A percentile compares a stretch with the other conserved stretches of the same genome.
Evolutionary conservation across 2,113 vertebrate species (phyloP).

Genomic region (Etia nguti): DNA sequence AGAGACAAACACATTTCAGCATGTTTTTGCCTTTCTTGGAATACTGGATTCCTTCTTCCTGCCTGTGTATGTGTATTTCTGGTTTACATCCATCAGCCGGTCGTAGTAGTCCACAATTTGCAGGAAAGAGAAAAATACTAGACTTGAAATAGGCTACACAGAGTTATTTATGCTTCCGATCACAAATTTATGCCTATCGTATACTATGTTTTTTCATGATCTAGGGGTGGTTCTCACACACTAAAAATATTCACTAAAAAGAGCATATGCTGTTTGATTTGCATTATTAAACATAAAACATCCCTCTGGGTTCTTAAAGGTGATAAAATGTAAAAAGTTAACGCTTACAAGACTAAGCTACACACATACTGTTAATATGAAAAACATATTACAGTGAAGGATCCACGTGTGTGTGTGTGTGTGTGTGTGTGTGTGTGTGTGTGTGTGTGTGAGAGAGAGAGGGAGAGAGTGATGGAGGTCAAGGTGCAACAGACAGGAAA

Average conservation of each 20-base stretch:
- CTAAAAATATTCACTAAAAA: not conserved
- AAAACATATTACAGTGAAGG: not conserved
- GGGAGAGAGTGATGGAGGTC: not conserved
- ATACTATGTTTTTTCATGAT: not conserved
- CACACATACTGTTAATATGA: not conserved
- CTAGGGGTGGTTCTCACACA: not conserved
- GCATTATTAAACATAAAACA: not conserved
- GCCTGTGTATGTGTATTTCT: not conserved
- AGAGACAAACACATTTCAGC: not conserved
- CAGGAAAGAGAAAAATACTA: constrained; percentile 11
- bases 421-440: not conserved
- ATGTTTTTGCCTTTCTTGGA: not conserved
- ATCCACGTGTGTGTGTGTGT: not conserved
- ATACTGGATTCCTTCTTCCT: not conserved
- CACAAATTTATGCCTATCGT: not conserved
- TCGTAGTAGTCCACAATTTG: not conserved
- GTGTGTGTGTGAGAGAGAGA: not conserved
- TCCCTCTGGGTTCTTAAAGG: not conserved
- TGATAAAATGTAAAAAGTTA: not conserved
- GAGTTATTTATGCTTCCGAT: not conserved
- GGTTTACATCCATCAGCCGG: not conserved
- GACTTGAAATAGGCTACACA: not conserved
- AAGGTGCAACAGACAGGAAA: constrained; percentile 45
- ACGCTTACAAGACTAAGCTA: not conserved
- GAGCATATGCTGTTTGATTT: not conserved